These are phyloP conservation scores for Cantharis nigra DNA, from an alignment of 2,888 invertebrate genomes.

Conservation along the genomic window DNA sequence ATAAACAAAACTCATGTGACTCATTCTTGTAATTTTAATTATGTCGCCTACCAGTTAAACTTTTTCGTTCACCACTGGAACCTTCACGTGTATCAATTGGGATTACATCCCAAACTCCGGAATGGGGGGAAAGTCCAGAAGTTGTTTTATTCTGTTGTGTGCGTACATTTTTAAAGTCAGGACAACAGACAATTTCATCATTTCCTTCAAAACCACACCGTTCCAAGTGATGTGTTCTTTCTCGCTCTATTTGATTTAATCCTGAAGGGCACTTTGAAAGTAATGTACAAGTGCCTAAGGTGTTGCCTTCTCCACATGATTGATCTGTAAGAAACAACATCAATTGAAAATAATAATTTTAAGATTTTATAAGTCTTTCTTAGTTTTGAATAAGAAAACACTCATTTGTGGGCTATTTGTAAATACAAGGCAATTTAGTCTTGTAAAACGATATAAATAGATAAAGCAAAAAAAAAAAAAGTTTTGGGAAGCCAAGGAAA, in stretches of 20 bases:
- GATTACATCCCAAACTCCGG: background rate
- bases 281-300: background rate
- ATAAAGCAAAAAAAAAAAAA: too few relatives aligned
- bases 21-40: too few relatives aligned
- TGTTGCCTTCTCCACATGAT: background rate
- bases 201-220: slow-evolving; percentile 24
- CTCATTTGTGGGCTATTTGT: too few relatives aligned
- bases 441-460: too few relatives aligned
- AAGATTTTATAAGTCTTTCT: too few relatives aligned
- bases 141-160: background rate
- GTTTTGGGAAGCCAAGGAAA: too few relatives aligned
- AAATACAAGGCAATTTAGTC: too few relatives aligned
- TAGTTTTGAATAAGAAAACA: too few relatives aligned
- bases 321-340: background rate
- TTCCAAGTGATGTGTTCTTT: slow-evolving; percentile 5
- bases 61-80: slow-evolving; percentile 7
- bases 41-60: slow-evolving; percentile 12
- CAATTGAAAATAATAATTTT: background rate
- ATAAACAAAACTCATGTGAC: background rate
- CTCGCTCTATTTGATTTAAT: background rate
- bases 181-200: slow-evolving; percentile 24
- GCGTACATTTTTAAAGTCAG: background rate
- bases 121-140: background rate
- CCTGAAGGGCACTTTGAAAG: slow-evolving; percentile 14
- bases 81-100: background rate